Conservation (phyloP, 2,113 vertebrate species). For the Podocnemis expansa region DNA sequence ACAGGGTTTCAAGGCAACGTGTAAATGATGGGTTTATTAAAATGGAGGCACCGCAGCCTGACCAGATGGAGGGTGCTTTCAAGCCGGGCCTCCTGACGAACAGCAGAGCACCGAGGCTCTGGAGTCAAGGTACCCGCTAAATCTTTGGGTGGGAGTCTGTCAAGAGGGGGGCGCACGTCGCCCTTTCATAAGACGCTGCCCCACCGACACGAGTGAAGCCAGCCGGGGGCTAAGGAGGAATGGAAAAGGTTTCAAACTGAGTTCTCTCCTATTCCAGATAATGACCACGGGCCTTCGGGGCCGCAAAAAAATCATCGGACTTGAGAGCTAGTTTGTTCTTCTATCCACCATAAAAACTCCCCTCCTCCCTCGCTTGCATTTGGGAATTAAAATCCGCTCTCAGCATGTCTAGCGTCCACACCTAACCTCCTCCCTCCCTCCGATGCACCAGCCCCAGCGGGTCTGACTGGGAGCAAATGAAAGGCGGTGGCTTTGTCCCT, state of each 20-base stretch:
- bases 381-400: not conserved
- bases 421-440: not conserved
- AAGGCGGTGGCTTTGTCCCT: not conserved
- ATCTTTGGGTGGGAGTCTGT: not conserved
- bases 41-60: conserved; percentile 10
- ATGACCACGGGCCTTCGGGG: not conserved
- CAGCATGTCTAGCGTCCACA: not conserved
- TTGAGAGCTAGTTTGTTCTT: not conserved
- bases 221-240: not conserved
- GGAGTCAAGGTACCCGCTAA: no score
- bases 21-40: conserved; percentile 77
- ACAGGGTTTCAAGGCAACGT: conserved; percentile 76
- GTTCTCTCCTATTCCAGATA: not conserved
- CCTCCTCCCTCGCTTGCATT: no score
- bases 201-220: not conserved
- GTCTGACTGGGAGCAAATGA: not conserved
- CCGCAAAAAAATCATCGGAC: not conserved
- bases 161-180: not conserved
- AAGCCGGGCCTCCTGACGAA: conserved; percentile 60
- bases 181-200: not conserved
- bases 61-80: conserved; percentile 64
- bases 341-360: not conserved
- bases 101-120: conserved; percentile 59
- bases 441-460: not conserved
- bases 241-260: not conserved